These are phyloP conservation scores for Drosophila suzukii DNA, from an alignment of 1,140 invertebrate genomes.

Conservation along the genomic window DNA sequence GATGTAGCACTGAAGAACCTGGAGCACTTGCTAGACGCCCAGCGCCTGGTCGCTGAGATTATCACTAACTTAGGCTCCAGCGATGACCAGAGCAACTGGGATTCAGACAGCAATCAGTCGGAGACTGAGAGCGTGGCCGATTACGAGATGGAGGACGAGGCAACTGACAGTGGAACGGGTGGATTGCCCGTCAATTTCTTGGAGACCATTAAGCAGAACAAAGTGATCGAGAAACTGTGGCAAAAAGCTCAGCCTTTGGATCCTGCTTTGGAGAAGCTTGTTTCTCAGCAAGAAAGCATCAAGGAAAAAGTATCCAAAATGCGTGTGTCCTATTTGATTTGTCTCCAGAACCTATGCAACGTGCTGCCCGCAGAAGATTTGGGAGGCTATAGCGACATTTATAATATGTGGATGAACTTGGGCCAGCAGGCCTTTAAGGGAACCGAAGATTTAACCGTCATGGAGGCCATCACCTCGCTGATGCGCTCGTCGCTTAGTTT, in stretches of 20 bases:
- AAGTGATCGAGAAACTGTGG: slow-evolving; percentile 59
- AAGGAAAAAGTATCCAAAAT: slow-evolving; percentile 45
- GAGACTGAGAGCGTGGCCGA: slow-evolving; percentile 72
- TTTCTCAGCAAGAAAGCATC: slow-evolving; percentile 24
- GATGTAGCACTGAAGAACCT: slow-evolving; percentile 84
- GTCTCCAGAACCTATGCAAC: slow-evolving; percentile 71
- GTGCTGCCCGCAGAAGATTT: slow-evolving; percentile 60
- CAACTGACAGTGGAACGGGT: slow-evolving; percentile 50
- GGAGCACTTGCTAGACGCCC: slow-evolving; percentile 86
- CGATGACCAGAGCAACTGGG: slow-evolving; percentile 81
- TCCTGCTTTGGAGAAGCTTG: slow-evolving; percentile 19
- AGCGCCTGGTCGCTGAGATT: slow-evolving; percentile 89
- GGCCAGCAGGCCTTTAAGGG: slow-evolving; percentile 73
- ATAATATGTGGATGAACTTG: slow-evolving; percentile 72
- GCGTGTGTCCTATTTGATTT: slow-evolving; percentile 63
- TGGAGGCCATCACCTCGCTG: slow-evolving; percentile 70
- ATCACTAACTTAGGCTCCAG: slow-evolving; percentile 89
- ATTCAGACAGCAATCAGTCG: slow-evolving; percentile 55
- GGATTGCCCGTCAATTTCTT: slow-evolving; percentile 62
- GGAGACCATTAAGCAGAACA: slow-evolving; percentile 57
- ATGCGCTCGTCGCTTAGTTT: slow-evolving; percentile 69
- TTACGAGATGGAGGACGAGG: slow-evolving; percentile 53
- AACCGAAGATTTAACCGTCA: slow-evolving; percentile 39
- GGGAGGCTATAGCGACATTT: slow-evolving; percentile 59
- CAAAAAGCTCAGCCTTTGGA: slow-evolving; percentile 39